Conservation (phyloP, 2,888 invertebrate species). For the Sycophila texana region DNA sequence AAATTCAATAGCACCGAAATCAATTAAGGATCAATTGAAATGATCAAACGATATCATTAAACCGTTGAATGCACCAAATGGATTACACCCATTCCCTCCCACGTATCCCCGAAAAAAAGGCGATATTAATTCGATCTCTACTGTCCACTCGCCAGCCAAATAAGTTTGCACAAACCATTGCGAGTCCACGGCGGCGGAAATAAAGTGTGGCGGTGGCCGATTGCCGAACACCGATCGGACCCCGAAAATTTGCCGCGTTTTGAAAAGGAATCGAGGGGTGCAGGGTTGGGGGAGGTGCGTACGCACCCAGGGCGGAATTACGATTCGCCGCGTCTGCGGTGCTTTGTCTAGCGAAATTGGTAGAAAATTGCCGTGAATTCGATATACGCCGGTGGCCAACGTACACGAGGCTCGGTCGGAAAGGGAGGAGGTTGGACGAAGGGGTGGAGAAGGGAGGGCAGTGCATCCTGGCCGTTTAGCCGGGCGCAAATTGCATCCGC, state of each 20-base stretch:
- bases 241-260: not conserved
- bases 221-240: no score
- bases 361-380: constrained; percentile 45
- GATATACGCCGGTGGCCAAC: not conserved
- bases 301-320: constrained; percentile 13
- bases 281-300: not conserved
- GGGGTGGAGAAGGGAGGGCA: no score
- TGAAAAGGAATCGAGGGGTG: constrained; percentile 28
- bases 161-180: no score
- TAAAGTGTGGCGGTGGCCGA: not conserved
- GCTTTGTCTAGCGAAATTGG: constrained; percentile 46
- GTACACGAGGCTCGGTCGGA: not conserved
- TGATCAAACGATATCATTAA: no score
- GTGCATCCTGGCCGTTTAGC: constrained; percentile 20
- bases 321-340: constrained; percentile 6
- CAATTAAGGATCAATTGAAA: no score
- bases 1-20: no score
- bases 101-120: no score
- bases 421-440: not conserved
- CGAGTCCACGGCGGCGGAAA: no score
- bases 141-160: no score
- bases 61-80: no score
- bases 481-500: constrained; percentile 40
- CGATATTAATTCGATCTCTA: no score
- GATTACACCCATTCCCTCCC: no score